phyloP scores from a whole-genome alignment of 2,113 vertebrate species.

The Chinchilla lanigera region DNA sequence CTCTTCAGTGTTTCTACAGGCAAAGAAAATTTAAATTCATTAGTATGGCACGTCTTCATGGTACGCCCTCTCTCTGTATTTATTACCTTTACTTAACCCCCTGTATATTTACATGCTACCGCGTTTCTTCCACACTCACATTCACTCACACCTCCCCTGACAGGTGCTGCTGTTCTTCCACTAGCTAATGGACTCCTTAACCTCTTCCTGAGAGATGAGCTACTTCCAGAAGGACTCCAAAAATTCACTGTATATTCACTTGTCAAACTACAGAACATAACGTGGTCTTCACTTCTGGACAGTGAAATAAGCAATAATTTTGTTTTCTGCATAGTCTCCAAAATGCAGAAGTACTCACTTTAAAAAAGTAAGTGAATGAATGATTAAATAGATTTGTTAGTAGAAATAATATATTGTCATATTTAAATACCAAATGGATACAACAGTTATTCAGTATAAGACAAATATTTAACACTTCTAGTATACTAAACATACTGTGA shows the following conservation, averaged over 20 bases:
- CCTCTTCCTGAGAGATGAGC: neutral
- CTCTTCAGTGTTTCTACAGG: neutral
- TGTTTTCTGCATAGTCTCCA: constrained; percentile 2
- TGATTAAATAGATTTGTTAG: neutral
- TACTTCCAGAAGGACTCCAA: neutral
- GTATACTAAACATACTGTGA: neutral
- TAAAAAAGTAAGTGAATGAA: neutral
- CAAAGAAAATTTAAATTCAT: neutral
- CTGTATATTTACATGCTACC: neutral
- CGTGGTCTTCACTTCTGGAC: neutral
- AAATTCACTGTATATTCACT: neutral
- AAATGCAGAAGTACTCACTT: neutral
- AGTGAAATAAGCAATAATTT: constrained; percentile 6
- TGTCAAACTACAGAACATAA: neutral
- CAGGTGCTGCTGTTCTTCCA: neutral
- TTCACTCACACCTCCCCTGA: neutral
- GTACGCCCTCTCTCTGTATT: neutral
- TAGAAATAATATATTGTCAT: neutral
- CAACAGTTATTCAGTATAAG: constrained; percentile 25
- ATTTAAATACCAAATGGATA: neutral
- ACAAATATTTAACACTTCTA: neutral
- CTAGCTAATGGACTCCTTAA: neutral
- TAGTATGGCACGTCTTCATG: neutral
- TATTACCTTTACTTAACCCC: neutral
- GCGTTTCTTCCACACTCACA: neutral